Conservation (phyloP, 2,113 vertebrate genomes). For the Gulo gulo region DNA sequence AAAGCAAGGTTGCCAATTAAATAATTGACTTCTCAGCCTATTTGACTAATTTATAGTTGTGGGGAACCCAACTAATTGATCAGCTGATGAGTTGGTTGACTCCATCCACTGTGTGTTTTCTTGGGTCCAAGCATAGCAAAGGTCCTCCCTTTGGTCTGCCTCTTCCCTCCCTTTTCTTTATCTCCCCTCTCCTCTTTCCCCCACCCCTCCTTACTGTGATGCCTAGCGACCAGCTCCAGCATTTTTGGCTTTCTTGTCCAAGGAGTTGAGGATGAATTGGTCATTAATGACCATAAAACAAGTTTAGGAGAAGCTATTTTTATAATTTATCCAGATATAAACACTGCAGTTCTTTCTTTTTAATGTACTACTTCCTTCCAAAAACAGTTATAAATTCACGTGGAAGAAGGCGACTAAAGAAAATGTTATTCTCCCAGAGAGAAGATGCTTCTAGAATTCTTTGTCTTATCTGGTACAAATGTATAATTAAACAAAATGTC, state of each 20-base stretch:
- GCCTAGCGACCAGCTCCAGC: neutral
- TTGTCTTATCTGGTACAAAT: neutral
- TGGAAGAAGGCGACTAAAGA: neutral
- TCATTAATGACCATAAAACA: neutral
- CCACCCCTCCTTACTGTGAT: neutral
- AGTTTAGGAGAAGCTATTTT: neutral
- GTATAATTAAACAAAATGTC: neutral
- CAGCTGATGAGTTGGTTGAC: neutral
- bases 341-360: neutral
- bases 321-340: neutral
- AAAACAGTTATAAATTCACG: neutral
- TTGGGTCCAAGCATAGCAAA: neutral
- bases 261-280: neutral
- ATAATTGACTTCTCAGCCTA: neutral
- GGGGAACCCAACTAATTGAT: neutral
- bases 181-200: no score
- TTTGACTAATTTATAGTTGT: neutral
- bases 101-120: neutral
- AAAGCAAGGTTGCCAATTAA: neutral
- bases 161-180: neutral
- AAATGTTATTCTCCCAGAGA: neutral
- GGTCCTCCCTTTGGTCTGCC: neutral
- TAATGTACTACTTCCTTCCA: neutral
- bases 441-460: neutral
- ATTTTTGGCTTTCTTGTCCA: neutral